A percentile compares a stretch with the other conserved stretches of the same genome.
Conservation (phyloP, 2,113 vertebrate genomes). For the Sceloporus tristichus region DNA sequence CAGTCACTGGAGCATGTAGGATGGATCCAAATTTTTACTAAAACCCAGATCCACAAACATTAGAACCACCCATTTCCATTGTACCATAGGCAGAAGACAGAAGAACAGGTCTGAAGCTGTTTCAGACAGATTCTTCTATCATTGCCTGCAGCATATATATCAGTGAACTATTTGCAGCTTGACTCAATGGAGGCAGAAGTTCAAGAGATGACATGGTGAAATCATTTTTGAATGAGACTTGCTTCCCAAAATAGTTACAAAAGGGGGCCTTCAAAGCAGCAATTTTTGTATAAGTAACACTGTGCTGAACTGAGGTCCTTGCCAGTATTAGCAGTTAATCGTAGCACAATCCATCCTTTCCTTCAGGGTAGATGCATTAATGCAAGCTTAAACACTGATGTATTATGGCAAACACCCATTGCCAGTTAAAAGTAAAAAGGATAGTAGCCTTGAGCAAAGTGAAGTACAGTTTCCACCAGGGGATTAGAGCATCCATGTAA, state of each 20-base stretch:
- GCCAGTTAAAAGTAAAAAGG: slow-evolving; percentile 32
- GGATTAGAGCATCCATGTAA: slow-evolving; percentile 27
- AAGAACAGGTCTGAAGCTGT: neutral
- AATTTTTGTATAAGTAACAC: neutral
- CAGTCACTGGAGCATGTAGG: too few relatives aligned
- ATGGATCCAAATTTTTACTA: neutral
- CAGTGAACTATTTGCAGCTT: neutral
- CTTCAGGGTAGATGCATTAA: slow-evolving; percentile 17
- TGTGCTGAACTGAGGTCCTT: neutral
- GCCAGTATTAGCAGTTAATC: slow-evolving; percentile 13
- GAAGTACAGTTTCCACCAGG: slow-evolving; percentile 18
- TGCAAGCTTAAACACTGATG: slow-evolving; percentile 30
- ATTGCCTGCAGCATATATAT: neutral
- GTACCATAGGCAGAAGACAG: too few relatives aligned
- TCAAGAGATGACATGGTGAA: neutral
- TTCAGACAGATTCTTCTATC: neutral
- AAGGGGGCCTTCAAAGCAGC: neutral
- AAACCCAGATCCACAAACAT: neutral
- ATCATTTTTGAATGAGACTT: neutral
- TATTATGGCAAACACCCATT: slow-evolving; percentile 31
- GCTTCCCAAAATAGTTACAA: neutral
- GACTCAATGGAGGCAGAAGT: neutral
- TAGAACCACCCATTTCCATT: too few relatives aligned
- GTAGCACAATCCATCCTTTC: slow-evolving; percentile 15
- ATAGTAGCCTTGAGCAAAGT: slow-evolving; percentile 22